Evolutionary conservation across 2,797 vertebrate genomes (phyloP), one percentile per base, ranked within the genome.

Genomic region (Bufotes viridis): DNA sequence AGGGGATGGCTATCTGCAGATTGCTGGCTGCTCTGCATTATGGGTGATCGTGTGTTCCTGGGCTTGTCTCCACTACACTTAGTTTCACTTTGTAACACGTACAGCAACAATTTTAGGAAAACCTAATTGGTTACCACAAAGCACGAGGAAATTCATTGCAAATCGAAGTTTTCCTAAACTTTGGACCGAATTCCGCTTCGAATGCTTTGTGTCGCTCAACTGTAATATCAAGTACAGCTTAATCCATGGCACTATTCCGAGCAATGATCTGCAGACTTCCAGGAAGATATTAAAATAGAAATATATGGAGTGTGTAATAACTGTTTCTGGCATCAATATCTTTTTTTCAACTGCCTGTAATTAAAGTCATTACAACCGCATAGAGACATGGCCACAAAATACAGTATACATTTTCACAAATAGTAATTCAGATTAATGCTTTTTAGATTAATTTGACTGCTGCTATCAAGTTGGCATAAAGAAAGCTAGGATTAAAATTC

Each of bases 401-500:
- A 8, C 18, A 17, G 18, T 22, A 42, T 20, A 3, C 9, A 6
- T 18, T 49, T 42, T 18, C 11, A 3, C 29, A 74, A 18, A 42
- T 18, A 49, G 20, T 74, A 74, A 18, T 49, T 74, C 70, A 49
- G 17, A 49, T 74, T 74, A 74, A 42, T 70, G 26, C 29, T 42
- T 17, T 42, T 74, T 49, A 75, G 72, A 75, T 22, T 75, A 75
- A 74, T 49, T 74, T 34, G 34, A 74, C 24, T 20, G 70, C 2
- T 49, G 34, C 70, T 49, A 49, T 29, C 18, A 75, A 10, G 22
- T 51, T 75, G 72, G 34, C 34, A 75, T 53, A 55, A 55, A 14
- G 22, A 55, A 81, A 17, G 1, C 79, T 67, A 9, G 5, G 34
- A 29, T 63, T 13, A 81, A 80, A 87, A 87, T 81, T 81, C 22